Conservation (phyloP, 2,113 vertebrate genomes). For the Phrynosoma platyrhinos region DNA sequence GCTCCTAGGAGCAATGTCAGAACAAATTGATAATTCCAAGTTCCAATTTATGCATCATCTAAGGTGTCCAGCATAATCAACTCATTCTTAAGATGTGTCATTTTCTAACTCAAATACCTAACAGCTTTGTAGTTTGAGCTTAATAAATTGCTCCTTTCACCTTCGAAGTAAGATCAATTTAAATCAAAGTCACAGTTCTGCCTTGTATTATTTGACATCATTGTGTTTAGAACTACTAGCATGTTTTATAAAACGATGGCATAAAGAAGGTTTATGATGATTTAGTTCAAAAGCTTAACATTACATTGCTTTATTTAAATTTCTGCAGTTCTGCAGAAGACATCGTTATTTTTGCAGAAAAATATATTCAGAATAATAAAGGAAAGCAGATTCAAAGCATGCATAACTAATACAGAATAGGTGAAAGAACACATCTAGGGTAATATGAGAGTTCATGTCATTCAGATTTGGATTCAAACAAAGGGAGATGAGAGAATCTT, state of each 20-base stretch:
- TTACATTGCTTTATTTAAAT: conserved; percentile 6
- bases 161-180: conserved; percentile 30
- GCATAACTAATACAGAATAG: neutral
- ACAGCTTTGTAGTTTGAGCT: conserved; percentile 18
- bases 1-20: conserved; percentile 11
- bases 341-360: conserved; percentile 3
- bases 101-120: conserved; percentile 24
- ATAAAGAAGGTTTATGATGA: conserved; percentile 11
- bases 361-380: no score
- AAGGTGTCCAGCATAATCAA: conserved; percentile 33
- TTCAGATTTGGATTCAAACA: neutral
- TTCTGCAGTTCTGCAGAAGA: neutral
- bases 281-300: conserved; percentile 24
- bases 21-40: conserved; percentile 31
- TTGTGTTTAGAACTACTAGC: conserved; percentile 24
- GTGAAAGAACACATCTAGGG: neutral
- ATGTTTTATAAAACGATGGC: neutral
- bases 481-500: neutral
- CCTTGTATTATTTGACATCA: neutral
- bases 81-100: conserved; percentile 30
- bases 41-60: conserved; percentile 32
- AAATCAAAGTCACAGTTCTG: conserved; percentile 33
- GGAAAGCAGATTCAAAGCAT: neutral
- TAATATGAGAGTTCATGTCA: neutral
- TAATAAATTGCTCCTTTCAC: conserved; percentile 39